Conservation (phyloP, 2,113 vertebrate genomes). For the Macroglossus sobrinus region DNA sequence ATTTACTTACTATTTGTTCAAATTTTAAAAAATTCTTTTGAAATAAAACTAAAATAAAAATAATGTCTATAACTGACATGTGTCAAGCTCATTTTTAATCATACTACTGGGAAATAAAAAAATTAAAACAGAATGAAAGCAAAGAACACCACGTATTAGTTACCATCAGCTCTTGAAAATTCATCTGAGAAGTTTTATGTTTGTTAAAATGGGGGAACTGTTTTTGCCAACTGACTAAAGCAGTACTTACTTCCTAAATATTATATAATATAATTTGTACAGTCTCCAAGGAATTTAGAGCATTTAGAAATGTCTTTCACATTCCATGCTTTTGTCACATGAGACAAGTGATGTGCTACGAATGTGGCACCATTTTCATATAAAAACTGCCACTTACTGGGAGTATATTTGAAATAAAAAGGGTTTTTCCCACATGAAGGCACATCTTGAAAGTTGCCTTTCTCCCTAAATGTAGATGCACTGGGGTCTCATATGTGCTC, state of each 20-base stretch:
- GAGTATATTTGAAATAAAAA: conserved; percentile 52
- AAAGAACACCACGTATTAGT: background rate
- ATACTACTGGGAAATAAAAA: background rate
- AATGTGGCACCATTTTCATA: conserved; percentile 53
- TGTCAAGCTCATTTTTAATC: conserved; percentile 19
- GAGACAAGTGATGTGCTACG: conserved; percentile 27
- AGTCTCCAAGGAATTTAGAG: conserved; percentile 33
- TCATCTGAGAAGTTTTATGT: background rate
- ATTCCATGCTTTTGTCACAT: conserved; percentile 31
- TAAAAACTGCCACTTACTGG: conserved; percentile 55
- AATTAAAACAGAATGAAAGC: background rate
- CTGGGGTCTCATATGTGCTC: conserved; percentile 38
- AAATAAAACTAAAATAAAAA: background rate
- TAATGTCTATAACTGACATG: background rate
- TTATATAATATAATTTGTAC: background rate
- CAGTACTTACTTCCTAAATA: conserved; percentile 7
- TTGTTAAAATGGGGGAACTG: background rate
- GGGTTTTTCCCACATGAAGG: conserved; percentile 40
- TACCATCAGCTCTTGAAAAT: background rate
- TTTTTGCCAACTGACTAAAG: background rate
- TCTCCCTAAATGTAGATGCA: conserved; percentile 34
- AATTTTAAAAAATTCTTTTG: background rate
- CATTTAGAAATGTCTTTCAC: conserved; percentile 1
- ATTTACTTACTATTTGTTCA: conserved; percentile 7
- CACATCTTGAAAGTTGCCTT: conserved; percentile 49